Percentiles rank a stretch among this genome's conserved stretches.
These are phyloP conservation scores for Diplosoma virens DNA, from an alignment of 23 tunicate genomes.

Conservation along the genomic window DNA sequence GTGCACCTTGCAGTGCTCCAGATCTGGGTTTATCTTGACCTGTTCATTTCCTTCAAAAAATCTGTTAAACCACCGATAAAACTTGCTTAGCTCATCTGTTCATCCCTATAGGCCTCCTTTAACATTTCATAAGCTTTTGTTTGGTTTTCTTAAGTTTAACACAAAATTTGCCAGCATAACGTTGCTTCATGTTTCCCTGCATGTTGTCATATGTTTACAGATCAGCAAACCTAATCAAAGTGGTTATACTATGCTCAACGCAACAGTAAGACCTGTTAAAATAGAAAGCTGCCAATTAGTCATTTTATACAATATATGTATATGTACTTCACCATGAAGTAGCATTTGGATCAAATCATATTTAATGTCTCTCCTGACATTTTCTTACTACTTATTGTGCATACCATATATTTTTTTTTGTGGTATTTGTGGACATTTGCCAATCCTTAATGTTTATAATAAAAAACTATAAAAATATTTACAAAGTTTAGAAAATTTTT, in stretches of 20 bases:
- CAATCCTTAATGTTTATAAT: no score
- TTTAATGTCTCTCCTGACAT: slow-evolving; percentile 1
- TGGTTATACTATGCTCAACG: slow-evolving; percentile 1
- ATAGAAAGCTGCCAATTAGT: slow-evolving; percentile 9
- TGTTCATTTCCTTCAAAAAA: slow-evolving; percentile 4
- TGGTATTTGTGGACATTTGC: no score
- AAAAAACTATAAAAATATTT: no score
- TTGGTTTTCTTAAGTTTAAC: neutral
- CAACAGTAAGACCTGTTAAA: neutral
- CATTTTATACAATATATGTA: neutral
- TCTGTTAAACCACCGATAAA: slow-evolving; percentile 25
- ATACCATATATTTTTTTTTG: no score
- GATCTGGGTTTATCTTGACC: slow-evolving; percentile 10
- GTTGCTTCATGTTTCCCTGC: slow-evolving; percentile 5
- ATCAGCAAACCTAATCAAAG: slow-evolving; percentile 13
- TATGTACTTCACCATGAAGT: slow-evolving; percentile 1
- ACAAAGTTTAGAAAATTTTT: no score
- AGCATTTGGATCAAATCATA: neutral
- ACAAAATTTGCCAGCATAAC: slow-evolving; percentile 12
- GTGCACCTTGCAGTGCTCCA: neutral
- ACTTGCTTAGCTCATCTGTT: slow-evolving; percentile 22
- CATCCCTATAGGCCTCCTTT: slow-evolving; percentile 2
- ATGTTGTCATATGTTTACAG: slow-evolving; percentile 3
- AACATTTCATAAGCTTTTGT: neutral
- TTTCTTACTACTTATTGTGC: neutral